Evolutionary conservation across 2,797 vertebrate species (phyloP).

Genomic region (Synanceia verrucosa): DNA sequence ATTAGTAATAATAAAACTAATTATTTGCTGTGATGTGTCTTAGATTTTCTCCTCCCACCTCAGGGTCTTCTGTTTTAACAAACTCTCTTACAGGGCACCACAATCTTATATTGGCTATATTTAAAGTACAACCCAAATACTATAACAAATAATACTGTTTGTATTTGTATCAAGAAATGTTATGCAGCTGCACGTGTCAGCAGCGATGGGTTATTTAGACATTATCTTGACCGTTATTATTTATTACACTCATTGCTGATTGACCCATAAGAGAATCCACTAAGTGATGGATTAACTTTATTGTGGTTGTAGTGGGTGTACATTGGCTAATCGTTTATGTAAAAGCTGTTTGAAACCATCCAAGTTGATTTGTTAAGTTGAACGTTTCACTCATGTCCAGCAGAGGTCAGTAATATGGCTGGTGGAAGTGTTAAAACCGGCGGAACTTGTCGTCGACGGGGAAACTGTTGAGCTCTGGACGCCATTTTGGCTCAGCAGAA

Average conservation of each 20-base stretch:
- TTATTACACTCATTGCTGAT: neutral
- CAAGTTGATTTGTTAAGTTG: neutral
- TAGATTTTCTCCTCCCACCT: neutral
- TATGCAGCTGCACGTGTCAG: neutral
- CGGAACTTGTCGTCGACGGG: neutral
- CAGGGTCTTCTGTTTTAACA: neutral
- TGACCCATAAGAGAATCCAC: neutral
- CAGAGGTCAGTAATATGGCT: constrained; percentile 48
- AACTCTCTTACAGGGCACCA: neutral
- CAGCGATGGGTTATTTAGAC: too few species aligned
- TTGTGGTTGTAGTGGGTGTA: neutral
- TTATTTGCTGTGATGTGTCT: constrained; percentile 14
- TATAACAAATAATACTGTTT: neutral
- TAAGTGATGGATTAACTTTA: neutral
- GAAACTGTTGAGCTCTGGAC: constrained; percentile 10
- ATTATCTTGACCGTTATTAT: too few species aligned
- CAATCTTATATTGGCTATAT: neutral
- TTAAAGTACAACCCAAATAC: neutral
- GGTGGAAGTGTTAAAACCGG: neutral
- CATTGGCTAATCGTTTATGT: neutral
- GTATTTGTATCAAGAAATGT: too few species aligned
- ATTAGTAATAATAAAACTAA: too few species aligned
- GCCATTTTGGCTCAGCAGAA: constrained; percentile 66
- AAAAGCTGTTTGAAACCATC: neutral
- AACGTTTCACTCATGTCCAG: constrained; percentile 17